Conservation (phyloP, 2,797 vertebrate species). For the Sebastes steindachneri region DNA sequence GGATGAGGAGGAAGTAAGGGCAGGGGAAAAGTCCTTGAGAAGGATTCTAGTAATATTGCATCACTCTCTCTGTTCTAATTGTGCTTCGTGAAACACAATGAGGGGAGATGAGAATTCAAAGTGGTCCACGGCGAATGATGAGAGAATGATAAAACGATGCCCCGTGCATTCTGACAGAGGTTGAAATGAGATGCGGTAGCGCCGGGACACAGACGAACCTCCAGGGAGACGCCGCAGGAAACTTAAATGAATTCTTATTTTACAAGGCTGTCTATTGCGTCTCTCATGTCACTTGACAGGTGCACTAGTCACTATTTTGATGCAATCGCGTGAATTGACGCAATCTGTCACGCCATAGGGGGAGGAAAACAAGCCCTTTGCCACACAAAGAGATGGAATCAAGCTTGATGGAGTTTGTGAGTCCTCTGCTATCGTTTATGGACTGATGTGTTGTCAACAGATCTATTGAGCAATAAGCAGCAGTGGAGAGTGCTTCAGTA, state of each 20-base stretch:
- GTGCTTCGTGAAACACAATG: slow-evolving; percentile 43
- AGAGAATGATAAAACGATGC: slow-evolving; percentile 58
- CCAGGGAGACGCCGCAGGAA: slow-evolving; percentile 60
- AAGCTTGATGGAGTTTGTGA: neutral
- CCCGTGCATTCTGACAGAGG: slow-evolving; percentile 42
- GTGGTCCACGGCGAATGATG: slow-evolving; percentile 38
- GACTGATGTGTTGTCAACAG: neutral
- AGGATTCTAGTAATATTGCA: slow-evolving; percentile 44
- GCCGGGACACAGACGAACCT: slow-evolving; percentile 64
- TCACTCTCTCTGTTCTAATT: slow-evolving; percentile 55
- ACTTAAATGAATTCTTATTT: slow-evolving; percentile 74
- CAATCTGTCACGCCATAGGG: slow-evolving; percentile 58
- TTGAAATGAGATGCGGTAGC: slow-evolving; percentile 54
- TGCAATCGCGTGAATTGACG: slow-evolving; percentile 74
- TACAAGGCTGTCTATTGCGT: slow-evolving; percentile 35
- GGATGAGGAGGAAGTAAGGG: neutral
- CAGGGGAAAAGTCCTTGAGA: slow-evolving; percentile 44
- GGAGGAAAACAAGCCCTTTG: neutral
- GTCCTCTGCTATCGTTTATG: neutral
- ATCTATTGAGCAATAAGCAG: neutral
- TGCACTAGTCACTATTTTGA: slow-evolving; percentile 76
- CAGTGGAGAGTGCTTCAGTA: neutral
- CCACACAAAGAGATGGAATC: neutral
- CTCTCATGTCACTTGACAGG: slow-evolving; percentile 59
- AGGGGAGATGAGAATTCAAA: slow-evolving; percentile 58